A percentile compares a stretch with the other conserved stretches of the same genome.
These are phyloP conservation scores for Nemotelus nigrinus DNA, from an alignment of 2,888 invertebrate genomes.

Conservation along the genomic window DNA sequence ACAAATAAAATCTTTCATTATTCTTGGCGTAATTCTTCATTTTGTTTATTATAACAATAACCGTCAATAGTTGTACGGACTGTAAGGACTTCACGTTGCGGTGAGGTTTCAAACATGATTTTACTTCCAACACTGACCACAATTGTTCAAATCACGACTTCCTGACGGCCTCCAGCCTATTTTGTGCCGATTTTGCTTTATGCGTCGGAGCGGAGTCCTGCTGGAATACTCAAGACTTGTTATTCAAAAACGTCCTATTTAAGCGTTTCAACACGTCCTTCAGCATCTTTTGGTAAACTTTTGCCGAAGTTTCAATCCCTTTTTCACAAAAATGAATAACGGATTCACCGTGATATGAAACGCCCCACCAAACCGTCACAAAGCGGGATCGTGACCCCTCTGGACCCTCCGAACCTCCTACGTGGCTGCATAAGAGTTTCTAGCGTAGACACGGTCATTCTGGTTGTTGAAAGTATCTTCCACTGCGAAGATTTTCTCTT, in stretches of 20 bases:
- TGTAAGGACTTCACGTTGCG: neutral
- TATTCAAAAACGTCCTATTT: neutral
- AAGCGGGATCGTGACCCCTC: slow-evolving; percentile 37
- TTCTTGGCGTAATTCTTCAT: too few relatives aligned
- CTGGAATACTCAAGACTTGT: neutral
- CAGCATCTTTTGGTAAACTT: slow-evolving; percentile 49
- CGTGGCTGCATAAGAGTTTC: neutral
- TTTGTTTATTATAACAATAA: too few relatives aligned
- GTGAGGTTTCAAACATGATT: slow-evolving; percentile 13
- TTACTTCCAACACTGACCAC: slow-evolving; percentile 5
- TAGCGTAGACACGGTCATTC: slow-evolving; percentile 6
- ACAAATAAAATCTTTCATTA: too few relatives aligned
- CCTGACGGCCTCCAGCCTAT: neutral
- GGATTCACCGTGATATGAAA: slow-evolving; percentile 50
- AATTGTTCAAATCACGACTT: slow-evolving; percentile 8
- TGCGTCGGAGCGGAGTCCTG: neutral
- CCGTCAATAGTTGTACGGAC: too few relatives aligned
- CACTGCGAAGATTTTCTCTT: slow-evolving; percentile 8
- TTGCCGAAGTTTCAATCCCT: slow-evolving; percentile 51
- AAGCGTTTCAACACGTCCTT: slow-evolving; percentile 8
- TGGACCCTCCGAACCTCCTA: slow-evolving; percentile 4
- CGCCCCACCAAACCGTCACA: slow-evolving; percentile 54
- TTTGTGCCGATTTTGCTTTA: neutral
- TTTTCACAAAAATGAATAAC: slow-evolving; percentile 53
- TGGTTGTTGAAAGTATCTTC: neutral